Conservation (phyloP, 2,888 invertebrate genomes). For the Hirtodrosophila histrioides region DNA sequence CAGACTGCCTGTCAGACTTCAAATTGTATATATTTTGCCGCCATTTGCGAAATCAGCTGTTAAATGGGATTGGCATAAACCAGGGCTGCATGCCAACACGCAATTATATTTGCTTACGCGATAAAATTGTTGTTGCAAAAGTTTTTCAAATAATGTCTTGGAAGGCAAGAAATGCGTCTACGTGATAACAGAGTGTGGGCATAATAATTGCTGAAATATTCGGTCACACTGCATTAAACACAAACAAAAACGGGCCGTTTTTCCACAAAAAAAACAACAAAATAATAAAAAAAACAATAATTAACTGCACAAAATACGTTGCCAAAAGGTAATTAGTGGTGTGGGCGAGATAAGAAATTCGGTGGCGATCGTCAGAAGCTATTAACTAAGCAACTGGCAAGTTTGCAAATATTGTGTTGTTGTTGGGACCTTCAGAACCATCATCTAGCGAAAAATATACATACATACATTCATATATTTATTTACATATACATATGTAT, state of each 20-base stretch:
- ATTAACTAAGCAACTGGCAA: background rate
- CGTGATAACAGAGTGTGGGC: too few species aligned
- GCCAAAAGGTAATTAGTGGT: conserved; percentile 63
- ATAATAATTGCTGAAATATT: too few species aligned
- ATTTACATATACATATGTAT: background rate
- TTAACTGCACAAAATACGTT: conserved; percentile 55
- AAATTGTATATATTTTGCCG: conserved; percentile 7
- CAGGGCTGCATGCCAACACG: conserved; percentile 15
- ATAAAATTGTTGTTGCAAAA: too few species aligned
- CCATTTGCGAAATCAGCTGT: conserved; percentile 23
- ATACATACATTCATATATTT: background rate
- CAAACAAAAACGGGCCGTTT: background rate
- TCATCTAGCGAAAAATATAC: conserved; percentile 14
- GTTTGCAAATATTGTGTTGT: background rate
- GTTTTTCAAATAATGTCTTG: too few species aligned
- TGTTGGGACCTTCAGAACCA: conserved; percentile 1
- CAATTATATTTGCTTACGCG: too few species aligned
- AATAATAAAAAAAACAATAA: conserved; percentile 31
- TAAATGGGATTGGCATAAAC: conserved; percentile 13
- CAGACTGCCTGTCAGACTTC: too few species aligned
- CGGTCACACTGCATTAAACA: too few species aligned
- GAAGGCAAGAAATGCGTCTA: too few species aligned
- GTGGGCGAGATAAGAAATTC: background rate
- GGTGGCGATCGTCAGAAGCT: background rate
- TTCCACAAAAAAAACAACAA: conserved; percentile 46